Evolutionary conservation across 2,888 invertebrate species (phyloP).

Genomic region (Chromoteleia sp.): DNA sequence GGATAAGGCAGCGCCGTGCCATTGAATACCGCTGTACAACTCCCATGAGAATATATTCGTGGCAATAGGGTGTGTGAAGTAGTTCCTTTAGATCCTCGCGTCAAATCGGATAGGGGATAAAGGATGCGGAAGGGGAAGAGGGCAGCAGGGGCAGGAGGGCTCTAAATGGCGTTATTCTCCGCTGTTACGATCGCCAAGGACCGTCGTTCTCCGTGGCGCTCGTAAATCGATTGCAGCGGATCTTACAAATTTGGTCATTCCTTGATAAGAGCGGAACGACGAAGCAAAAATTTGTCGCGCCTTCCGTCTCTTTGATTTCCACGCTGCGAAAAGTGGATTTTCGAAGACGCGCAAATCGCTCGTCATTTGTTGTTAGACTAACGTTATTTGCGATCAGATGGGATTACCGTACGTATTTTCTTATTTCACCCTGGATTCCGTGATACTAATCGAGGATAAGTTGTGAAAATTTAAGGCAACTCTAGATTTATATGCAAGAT

Average conservation of each 20-base stretch:
- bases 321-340: slow-evolving; percentile 51
- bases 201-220: slow-evolving; percentile 44
- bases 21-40: slow-evolving; percentile 71
- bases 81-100: slow-evolving; percentile 45
- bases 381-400: slow-evolving; percentile 31
- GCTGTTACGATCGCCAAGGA: slow-evolving; percentile 60
- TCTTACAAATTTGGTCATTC: slow-evolving; percentile 58
- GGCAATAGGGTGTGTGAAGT: slow-evolving; percentile 68
- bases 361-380: slow-evolving; percentile 40
- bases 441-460: slow-evolving; percentile 35
- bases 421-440: slow-evolving; percentile 15
- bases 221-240: slow-evolving; percentile 72
- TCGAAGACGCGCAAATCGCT: slow-evolving; percentile 36
- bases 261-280: slow-evolving; percentile 39
- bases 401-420: slow-evolving; percentile 13
- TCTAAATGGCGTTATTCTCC: slow-evolving; percentile 54
- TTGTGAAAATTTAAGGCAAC: slow-evolving; percentile 17
- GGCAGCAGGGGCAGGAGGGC: neutral
- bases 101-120: slow-evolving; percentile 51
- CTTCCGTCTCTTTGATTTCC: slow-evolving; percentile 31
- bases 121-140: slow-evolving; percentile 17
- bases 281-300: slow-evolving; percentile 53
- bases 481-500: slow-evolving; percentile 17
- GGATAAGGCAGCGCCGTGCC: slow-evolving; percentile 74
- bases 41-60: slow-evolving; percentile 75